Base-by-base conservation (phyloP, 2,797 vertebrate genomes). In the Leptodactylus fallax region DNA sequence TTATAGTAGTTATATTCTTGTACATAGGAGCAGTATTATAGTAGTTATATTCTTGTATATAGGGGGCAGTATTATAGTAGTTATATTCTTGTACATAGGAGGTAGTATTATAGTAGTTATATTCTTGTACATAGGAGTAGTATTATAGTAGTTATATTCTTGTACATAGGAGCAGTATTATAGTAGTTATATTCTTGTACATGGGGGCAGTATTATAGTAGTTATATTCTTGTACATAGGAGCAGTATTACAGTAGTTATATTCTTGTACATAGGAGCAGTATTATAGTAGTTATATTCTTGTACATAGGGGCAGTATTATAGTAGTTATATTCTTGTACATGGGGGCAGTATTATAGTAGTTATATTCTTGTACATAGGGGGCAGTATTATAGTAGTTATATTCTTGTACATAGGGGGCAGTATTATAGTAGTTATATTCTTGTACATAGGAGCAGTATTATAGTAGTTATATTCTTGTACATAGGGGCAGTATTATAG, bases 111-210 rank as follows among this genome's bases (percentile, higher is more conserved):
- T 25, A 27, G 23, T 27, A 67, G 63, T 25, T 67, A 67, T 67
- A 36, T 19, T 36, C 36, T 36, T 36, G 36, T 36, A 36, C 36
- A 72, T 72, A 72, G 69, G n/a, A 19, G 69, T 27, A 72, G 69
- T 72, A 72, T 72, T 72, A 72, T 72, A 72, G 69, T 72, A 72
- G 69, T 72, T 72, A 72, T 72, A 45, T 72, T 72, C 69, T 47
- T 72, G 69, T 72, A 72, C 9, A 72, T 72, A 72, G 69, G 36
- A 10, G 17, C 69, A 72, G 69, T 72, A 72, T 72, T 72, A 72
- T 72, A 72, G 69, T 72, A 72, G 69, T 72, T 72, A 72, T 72
- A 72, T 72, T 72, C 69, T 19, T 72, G 27, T 72, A 45, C 16
- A 72, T 72, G 17, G 69, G 27, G 6, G 69, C 69, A 72, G 69